Conservation (phyloP, 2,113 vertebrate species). For the Rutilus rutilus region DNA sequence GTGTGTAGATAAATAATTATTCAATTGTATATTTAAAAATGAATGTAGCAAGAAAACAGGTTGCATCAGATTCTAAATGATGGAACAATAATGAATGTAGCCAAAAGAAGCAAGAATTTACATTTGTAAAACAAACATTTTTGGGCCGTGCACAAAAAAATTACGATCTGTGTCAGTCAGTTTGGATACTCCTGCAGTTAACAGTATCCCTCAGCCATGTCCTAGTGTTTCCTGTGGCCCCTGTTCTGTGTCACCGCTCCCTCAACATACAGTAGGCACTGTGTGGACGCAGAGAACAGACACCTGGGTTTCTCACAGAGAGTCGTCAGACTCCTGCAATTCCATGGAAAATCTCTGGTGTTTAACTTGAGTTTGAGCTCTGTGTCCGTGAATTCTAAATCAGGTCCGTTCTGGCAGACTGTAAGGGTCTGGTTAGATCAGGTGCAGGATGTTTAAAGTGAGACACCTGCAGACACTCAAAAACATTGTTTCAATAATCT, state of each 20-base stretch:
- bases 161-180: background rate
- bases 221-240: constrained; percentile 16
- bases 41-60: background rate
- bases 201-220: constrained; percentile 8
- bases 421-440: constrained; percentile 37
- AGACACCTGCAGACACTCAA: constrained; percentile 40
- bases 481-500: constrained; percentile 10
- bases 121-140: background rate
- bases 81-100: background rate
- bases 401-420: constrained; percentile 28
- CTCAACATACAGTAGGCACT: constrained; percentile 20
- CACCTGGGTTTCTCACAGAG: constrained; percentile 47
- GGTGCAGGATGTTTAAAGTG: constrained; percentile 36
- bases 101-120: background rate
- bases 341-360: constrained; percentile 27
- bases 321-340: constrained; percentile 10
- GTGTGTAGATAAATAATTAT: too few relatives aligned
- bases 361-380: constrained; percentile 31
- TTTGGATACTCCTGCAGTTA: constrained; percentile 3
- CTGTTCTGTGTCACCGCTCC: constrained; percentile 20
- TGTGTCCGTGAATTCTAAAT: constrained; percentile 38
- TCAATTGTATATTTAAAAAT: background rate
- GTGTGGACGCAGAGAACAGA: constrained; percentile 30
- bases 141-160: background rate
- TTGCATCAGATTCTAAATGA: background rate